Evolutionary conservation across 2,888 invertebrate species (phyloP), one percentile per base, ranked within the genome.

Genomic region (Euproctis similis): DNA sequence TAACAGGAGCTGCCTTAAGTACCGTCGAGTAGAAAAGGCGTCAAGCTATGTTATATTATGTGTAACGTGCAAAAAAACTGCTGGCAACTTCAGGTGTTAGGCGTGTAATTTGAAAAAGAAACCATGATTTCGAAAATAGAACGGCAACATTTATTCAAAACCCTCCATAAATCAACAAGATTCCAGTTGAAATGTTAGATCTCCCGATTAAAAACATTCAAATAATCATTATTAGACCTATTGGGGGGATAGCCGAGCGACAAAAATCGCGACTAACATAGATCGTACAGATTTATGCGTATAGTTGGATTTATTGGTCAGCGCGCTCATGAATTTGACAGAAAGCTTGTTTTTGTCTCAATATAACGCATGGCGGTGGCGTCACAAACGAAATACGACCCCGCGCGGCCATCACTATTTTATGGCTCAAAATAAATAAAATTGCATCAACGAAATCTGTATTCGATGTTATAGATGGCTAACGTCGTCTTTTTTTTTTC

Each of bases 361-460:
- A 47, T 53, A 58, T 56, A 58, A 59, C 56, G 58, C 39, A 47
- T 54, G 54, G 36, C 30, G 39, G 40, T 59, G 63, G 61, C 57
- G 59, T 53, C 53, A 53, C 52, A 51, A 35, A 36, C 53, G 36
- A 62, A 53, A 59, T 59, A 62, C 53, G 42, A 44, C 32, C n/a
- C n/a, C n/a, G n/a, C n/a, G n/a, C n/a, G n/a, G 20, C 39, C 40
- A 37, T 44, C 42, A 43, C 24, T 33, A 46, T 48, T 60, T 59
- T 57, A 61, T 59, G 53, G 61, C 45, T 38, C 39, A 42, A 50
- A 54, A 63, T 60, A 61, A 59, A 63, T 63, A 59, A 59, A 59
- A 53, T 35, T 48, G 50, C 48, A 52, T 54, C 49, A 53, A 53
- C 53, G 51, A 45, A 50, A 53, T 52, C 43, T 37, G 49, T 42